Base-by-base conservation (phyloP, 92 coral and sea anemone genomes). In the Parazoanthus atlanticus region DNA sequence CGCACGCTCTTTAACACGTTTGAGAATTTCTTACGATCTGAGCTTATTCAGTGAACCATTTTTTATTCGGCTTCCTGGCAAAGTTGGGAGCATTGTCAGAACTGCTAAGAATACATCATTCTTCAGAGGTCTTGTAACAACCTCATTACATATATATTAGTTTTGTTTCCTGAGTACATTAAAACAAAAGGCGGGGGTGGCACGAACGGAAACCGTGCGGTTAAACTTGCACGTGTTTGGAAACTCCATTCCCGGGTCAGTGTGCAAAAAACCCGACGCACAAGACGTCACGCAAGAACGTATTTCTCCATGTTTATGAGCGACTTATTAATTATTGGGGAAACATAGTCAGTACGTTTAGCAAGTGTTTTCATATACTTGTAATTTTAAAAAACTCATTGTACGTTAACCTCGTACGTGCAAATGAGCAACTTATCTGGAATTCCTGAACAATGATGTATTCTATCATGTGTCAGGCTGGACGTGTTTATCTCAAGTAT, bases 381-480 rank as follows among this genome's bases (percentile, higher is more conserved):
- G 43, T 30, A 16, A 36, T 8, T 23, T 10, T 12, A 16, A 36
- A 17, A 74, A 31, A 23, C 6, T 15, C 43, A 36, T 8, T 71
- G 25, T 74, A 19, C 78, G 12, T 76, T 41, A 58, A 31, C 74
- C 31, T 34, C 33, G 72, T 80, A 80, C 85, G 73, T 81, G 85
- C 69, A 56, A 81, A 47, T 29, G n/a, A 47, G 25, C 31, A n/a
- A 36, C 8, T 58, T 56, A 56, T 19, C 34, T 33, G 41, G 71
- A 81, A 81, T 81, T 81, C 85, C 85, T 81, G 28, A 56, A 54
- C 85, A 81, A 32, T 81, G 85, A 81, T 56, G 85, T 36, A 81
- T 11, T 81, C 67, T 10, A 32, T 56, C 72, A 32, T 56, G 49
- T 80, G 70, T 41, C 65, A 32, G 31, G 19, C 47, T 58, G 85